Percentiles rank a stretch among this genome's conserved stretches.
These are phyloP conservation scores for Lampropteryx suffumata DNA, from an alignment of 2,888 invertebrate species.

Conservation along the genomic window DNA sequence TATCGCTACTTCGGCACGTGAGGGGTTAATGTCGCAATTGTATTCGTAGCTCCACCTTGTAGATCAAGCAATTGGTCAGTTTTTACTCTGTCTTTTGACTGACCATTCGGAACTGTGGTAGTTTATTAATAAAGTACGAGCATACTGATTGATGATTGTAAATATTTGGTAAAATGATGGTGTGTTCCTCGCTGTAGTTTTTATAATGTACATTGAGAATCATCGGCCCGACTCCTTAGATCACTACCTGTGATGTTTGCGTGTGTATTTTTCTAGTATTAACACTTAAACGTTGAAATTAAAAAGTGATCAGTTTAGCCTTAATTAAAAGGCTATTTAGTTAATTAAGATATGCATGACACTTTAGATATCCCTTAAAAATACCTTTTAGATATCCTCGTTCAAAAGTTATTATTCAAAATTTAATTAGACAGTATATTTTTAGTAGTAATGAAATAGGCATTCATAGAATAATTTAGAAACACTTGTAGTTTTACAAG, in stretches of 20 bases:
- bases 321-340: slow-evolving; percentile 1
- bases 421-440: slow-evolving; percentile 24
- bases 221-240: slow-evolving; percentile 19
- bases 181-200: too few relatives aligned
- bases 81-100: too few relatives aligned
- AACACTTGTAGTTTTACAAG: slow-evolving; percentile 44
- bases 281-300: slow-evolving; percentile 9
- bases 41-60: too few relatives aligned
- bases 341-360: slow-evolving; percentile 30
- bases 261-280: slow-evolving; percentile 31
- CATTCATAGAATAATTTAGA: slow-evolving; percentile 32
- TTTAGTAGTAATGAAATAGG: slow-evolving; percentile 14
- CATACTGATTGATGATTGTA: too few relatives aligned
- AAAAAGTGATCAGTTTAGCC: slow-evolving; percentile 4
- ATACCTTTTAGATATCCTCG: slow-evolving; percentile 28
- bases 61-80: too few relatives aligned
- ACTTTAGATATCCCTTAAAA: slow-evolving; percentile 30
- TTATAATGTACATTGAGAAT: too few relatives aligned
- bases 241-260: slow-evolving; percentile 23
- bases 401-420: slow-evolving; percentile 14
- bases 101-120: too few relatives aligned
- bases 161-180: too few relatives aligned
- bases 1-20: too few relatives aligned
- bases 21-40: too few relatives aligned
- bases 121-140: too few relatives aligned